Evolutionary conservation across 35 echinoderm and acorn worm genomes (phyloP), one percentile per base, ranked within the genome.

Genomic region (Stichopus chloronotus): DNA sequence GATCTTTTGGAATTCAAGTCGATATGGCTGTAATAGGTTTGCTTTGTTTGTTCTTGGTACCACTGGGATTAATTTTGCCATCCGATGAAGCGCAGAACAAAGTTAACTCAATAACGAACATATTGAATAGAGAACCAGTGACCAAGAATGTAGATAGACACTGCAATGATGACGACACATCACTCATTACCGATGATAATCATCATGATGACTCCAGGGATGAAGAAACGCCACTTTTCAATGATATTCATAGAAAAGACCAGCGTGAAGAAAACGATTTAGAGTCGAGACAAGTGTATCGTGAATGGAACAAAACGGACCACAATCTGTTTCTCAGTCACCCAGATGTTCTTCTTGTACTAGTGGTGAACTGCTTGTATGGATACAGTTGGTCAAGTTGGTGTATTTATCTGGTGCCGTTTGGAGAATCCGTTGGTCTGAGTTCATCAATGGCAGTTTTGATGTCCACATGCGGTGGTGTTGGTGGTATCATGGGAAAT

Each of bases 381-480:
- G 55, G 84, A 16, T 87, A 59, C 55, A 87, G 13, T 22, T 87
- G 58, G 10, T 19, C 84, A 13, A 87, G 84, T 56, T 87, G 84
- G 84, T 9, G 55, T 63, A 87, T 87, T 5, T 87, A 59, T 63
- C 6, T 87, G 56, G 52, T 87, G 12, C 84, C 84, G 17, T 60
- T 87, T 25, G 84, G 84, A 6, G 84, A 87, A 24, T 87, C 11
- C n/a, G 53, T 22, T 14, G 84, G 84, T 6, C 59, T 87, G 25
- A 56, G 59, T 14, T 63, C 84, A 7, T 87, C 84, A 13, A 87
- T 21, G 56, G 84, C 84, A 6, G 84, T 87, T 56, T 87, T 56
- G 84, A 59, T 87, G 84, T 87, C 84, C 7, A 21, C 56, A 13
- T 87, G 56, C 84, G 84, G 84, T 63, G 84, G 84, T 25, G 14